Evolutionary conservation across 2,888 invertebrate species (phyloP), one percentile per base, ranked within the genome.

Genomic region (Cinara cedri): DNA sequence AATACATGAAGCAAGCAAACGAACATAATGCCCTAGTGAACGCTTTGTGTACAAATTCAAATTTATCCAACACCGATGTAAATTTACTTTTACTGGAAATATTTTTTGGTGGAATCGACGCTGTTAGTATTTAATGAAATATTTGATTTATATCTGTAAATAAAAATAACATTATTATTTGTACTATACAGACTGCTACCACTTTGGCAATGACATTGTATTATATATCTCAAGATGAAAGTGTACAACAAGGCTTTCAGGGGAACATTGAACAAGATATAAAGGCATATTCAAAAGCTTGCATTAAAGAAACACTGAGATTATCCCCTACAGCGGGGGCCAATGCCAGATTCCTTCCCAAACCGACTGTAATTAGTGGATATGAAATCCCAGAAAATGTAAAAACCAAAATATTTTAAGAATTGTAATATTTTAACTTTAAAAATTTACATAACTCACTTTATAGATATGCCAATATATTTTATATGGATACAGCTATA

Each of bases 91-190:
- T 87, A 8, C 85, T 88, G 78, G 90, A 90, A 82, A 84, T 89
- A 81, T 89, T 90, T 84, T 86, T 88, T 57, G 89, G 89, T 82
- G 90, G 90, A 13, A 86, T 90, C 21, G 89, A 88, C 83, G 89
- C 90, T 49, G 88, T 88, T 82, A 85, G 85, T 82, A n/a, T 16
- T 81, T 1, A 16, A 42, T 21, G 14, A 3, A 6, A 34, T 34
- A 6, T 34, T 3, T 6, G 34, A 34, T 24, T 72, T 19, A 1
- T 21, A 8, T 13, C n/a, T 26, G 13, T 34, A n/a, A 34, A 42
- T 42, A 16, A 10, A 62, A 55, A 19, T 42, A n/a, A 42, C 42
- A 14, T 46, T 60, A 60, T 19, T 62, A 21, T 44, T 46, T 26
- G 1, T 24, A 42, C 19, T 14, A 11, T 84, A 46, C 81, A 87